Evolutionary conservation across 2,888 invertebrate species (phyloP).

Genomic region (Azorinus chamasolen): DNA sequence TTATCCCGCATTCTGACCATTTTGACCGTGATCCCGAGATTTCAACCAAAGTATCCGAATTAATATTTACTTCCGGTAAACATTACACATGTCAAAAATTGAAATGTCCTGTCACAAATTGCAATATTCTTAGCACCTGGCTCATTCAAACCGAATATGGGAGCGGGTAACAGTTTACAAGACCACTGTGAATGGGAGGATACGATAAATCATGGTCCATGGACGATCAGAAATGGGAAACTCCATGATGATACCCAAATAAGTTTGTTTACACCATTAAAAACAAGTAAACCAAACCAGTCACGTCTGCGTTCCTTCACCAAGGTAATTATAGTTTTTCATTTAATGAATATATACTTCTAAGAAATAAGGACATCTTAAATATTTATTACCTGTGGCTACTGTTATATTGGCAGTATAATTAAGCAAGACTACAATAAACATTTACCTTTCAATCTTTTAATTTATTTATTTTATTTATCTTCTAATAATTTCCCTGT

Average conservation of each 20-base stretch:
- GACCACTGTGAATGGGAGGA: conserved; percentile 74
- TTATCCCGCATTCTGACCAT: too few relatives aligned
- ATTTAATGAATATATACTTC: too few relatives aligned
- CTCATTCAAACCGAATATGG: conserved; percentile 61
- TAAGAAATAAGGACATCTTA: too few relatives aligned
- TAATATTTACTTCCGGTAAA: not conserved
- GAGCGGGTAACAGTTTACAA: conserved; percentile 76
- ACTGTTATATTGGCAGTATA: too few relatives aligned
- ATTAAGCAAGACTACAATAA: too few relatives aligned
- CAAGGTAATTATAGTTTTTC: conserved; percentile 62
- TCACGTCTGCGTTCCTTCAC: conserved; percentile 62
- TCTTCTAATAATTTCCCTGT: too few relatives aligned
- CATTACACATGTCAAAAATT: conserved; percentile 8
- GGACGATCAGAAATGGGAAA: conserved; percentile 63
- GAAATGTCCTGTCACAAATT: too few relatives aligned
- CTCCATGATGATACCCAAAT: conserved; percentile 62
- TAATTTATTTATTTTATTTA: too few relatives aligned
- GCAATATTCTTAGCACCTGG: too few relatives aligned
- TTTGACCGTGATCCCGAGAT: too few relatives aligned
- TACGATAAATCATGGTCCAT: conserved; percentile 50
- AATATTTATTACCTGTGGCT: too few relatives aligned
- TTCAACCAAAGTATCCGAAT: conserved; percentile 3
- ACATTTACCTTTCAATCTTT: too few relatives aligned
- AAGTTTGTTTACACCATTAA: conserved; percentile 66
- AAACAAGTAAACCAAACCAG: conserved; percentile 61